Base-by-base conservation (phyloP, 2,113 vertebrate species). In the Pachypanchax playfairii region DNA sequence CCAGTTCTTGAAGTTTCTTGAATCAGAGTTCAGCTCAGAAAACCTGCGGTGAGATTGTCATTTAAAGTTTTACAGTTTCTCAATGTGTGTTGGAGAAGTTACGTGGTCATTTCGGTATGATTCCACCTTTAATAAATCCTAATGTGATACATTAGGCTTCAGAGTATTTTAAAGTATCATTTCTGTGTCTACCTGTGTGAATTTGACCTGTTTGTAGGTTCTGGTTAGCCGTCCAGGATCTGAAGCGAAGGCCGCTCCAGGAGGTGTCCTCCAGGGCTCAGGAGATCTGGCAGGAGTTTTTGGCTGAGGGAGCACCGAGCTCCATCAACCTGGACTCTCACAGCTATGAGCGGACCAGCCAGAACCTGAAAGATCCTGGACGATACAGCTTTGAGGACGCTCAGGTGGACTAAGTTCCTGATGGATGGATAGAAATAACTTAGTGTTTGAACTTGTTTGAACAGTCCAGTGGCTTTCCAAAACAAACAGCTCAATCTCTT, bases 11-110 rank as follows among this genome's bases (percentile, higher is more conserved):
- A 95, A 95, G 75, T 98, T 98, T 78, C 83, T 98, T 73, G 96
- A 98, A 87, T 97, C 96, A 0, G 96, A 98, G 86, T 98, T 98
- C 92, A 98, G 96, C 89, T 98, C 96, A 9, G 96, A 98, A 91
- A 98, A 98, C 79, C 92, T 98, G 77, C 93, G 94, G 96, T 98
- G 86, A 93, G 77, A 39, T 7, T 6, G 1, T 14, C 3, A 10
- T 20, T 17, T 33, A 0, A 20, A 13, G 17, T 43, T 43, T 15
- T 4, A 6, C 6, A 41, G n/a, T 15, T 31, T 9, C 3, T 21
- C 9, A 2, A 33, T 14, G 9, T 36, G 10, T 36, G 11, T 14
- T 29, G 7, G 2, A 10, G 2, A 31, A 31, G 7, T 31, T 31
- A n/a, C n/a, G n/a, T n/a, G n/a, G 28, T 36, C 14, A 36, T 36